A percentile compares a stretch with the other conserved stretches of the same genome.
These are phyloP conservation scores for Oplegnathus fasciatus DNA, from an alignment of 2,113 vertebrate species.

Conservation along the genomic window DNA sequence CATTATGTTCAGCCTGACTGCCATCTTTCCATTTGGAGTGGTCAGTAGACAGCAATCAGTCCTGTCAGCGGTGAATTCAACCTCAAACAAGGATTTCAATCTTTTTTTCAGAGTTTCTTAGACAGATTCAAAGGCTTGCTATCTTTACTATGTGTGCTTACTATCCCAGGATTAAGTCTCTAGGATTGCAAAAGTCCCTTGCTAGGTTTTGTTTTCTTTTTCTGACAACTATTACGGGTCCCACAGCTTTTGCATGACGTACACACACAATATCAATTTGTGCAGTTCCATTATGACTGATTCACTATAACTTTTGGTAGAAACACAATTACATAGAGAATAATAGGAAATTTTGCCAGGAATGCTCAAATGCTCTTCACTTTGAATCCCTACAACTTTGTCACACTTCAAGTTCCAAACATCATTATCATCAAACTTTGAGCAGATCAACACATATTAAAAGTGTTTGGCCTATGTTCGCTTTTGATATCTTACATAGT, in stretches of 20 bases:
- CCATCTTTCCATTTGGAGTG: neutral
- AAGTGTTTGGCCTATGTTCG: neutral
- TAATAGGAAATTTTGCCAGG: neutral
- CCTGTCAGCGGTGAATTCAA: neutral
- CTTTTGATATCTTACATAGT: neutral
- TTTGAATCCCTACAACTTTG: neutral
- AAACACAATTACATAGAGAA: neutral
- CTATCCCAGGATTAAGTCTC: neutral
- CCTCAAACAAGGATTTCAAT: neutral
- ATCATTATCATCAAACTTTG: neutral
- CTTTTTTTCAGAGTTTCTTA: too few species aligned
- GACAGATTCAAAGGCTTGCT: neutral
- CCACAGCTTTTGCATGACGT: neutral
- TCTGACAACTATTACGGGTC: neutral
- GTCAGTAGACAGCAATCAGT: constrained; percentile 1
- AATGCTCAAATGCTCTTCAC: neutral
- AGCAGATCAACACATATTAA: neutral
- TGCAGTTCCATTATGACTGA: neutral
- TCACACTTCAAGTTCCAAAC: neutral
- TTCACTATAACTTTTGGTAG: neutral
- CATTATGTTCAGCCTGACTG: neutral
- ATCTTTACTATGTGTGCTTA: neutral
- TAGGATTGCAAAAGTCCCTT: neutral
- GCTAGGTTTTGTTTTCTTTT: neutral
- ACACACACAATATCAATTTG: neutral